Evolutionary conservation across 2,888 invertebrate species (phyloP).

Genomic region (Drosophila ustulata): DNA sequence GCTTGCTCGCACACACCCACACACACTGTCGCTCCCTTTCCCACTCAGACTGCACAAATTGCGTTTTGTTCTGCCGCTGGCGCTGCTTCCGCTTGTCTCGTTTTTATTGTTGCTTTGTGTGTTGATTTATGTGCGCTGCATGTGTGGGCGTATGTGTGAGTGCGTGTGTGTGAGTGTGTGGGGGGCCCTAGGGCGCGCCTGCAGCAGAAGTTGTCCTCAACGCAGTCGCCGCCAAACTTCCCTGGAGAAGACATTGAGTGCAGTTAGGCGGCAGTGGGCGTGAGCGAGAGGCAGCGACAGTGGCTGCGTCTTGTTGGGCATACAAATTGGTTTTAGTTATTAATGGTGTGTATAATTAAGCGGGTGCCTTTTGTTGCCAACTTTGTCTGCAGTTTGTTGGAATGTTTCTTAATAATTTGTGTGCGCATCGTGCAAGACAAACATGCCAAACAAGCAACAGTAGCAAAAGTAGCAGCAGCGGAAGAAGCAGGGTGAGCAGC

Average conservation of each 20-base stretch:
- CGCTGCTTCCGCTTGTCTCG: constrained; percentile 46
- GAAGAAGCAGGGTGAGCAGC: neutral
- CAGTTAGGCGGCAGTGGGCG: constrained; percentile 29
- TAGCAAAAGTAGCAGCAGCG: neutral
- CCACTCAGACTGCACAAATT: constrained; percentile 64
- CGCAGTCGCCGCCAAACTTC: constrained; percentile 38
- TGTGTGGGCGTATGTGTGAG: constrained; percentile 27
- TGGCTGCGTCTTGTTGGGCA: constrained; percentile 64
- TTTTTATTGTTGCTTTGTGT: constrained; percentile 65
- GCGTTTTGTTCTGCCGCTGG: constrained; percentile 64
- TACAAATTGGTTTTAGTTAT: constrained; percentile 78
- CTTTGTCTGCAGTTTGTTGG: constrained; percentile 77
- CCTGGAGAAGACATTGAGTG: constrained; percentile 49
- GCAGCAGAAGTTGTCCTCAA: constrained; percentile 41
- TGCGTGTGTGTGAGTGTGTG: constrained; percentile 14
- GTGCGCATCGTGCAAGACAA: constrained; percentile 57
- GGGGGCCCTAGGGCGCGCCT: constrained; percentile 26
- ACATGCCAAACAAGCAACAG: neutral
- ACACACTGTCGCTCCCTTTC: neutral
- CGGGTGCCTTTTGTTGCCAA: constrained; percentile 75
- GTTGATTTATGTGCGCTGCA: constrained; percentile 70
- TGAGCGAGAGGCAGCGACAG: constrained; percentile 8
- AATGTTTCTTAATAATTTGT: constrained; percentile 80
- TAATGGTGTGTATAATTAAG: constrained; percentile 79
- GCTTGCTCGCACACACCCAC: neutral